phyloP scores from a whole-genome alignment of 2,888 invertebrate genomes.

The Amitus sp. region DNA sequence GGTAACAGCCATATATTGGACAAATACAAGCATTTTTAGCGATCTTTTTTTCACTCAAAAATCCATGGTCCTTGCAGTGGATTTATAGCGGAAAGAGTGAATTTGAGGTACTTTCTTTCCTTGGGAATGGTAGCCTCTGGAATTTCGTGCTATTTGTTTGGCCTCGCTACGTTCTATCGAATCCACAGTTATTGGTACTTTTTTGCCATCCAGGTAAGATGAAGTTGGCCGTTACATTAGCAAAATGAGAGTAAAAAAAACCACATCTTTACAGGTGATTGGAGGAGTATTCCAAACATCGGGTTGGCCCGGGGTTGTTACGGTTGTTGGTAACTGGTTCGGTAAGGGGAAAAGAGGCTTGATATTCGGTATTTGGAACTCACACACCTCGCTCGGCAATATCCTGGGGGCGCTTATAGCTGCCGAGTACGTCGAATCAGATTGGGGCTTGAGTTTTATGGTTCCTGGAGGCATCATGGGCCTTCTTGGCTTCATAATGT shows the following conservation, averaged over 20 bases:
- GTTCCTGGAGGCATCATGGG: slow-evolving; percentile 89
- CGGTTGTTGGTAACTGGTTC: slow-evolving; percentile 96
- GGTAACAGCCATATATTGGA: too few species aligned
- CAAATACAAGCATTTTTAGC: too few species aligned
- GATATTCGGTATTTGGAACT: slow-evolving; percentile 97
- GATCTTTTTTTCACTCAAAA: background rate
- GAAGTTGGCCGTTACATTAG: too few species aligned
- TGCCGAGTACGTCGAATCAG: slow-evolving; percentile 82
- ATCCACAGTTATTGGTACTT: slow-evolving; percentile 88
- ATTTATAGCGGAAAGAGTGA: slow-evolving; percentile 91
- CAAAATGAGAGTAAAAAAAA: background rate
- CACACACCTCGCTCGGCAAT: slow-evolving; percentile 95
- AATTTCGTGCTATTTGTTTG: slow-evolving; percentile 85
- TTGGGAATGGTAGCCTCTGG: slow-evolving; percentile 92
- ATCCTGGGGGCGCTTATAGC: slow-evolving; percentile 93
- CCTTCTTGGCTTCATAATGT: slow-evolving; percentile 76
- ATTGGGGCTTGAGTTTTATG: slow-evolving; percentile 93
- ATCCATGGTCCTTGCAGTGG: slow-evolving; percentile 69
- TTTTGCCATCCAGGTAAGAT: slow-evolving; percentile 83
- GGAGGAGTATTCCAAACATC: slow-evolving; percentile 92
- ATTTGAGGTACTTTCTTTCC: slow-evolving; percentile 89
- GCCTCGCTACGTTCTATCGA: slow-evolving; percentile 81
- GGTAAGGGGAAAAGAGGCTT: slow-evolving; percentile 90
- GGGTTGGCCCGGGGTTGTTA: slow-evolving; percentile 96
- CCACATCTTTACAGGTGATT: slow-evolving; percentile 68